A percentile compares a stretch with the other conserved stretches of the same genome.
Conservation (phyloP, 2,113 vertebrate genomes). For the Seriola dumerili region DNA sequence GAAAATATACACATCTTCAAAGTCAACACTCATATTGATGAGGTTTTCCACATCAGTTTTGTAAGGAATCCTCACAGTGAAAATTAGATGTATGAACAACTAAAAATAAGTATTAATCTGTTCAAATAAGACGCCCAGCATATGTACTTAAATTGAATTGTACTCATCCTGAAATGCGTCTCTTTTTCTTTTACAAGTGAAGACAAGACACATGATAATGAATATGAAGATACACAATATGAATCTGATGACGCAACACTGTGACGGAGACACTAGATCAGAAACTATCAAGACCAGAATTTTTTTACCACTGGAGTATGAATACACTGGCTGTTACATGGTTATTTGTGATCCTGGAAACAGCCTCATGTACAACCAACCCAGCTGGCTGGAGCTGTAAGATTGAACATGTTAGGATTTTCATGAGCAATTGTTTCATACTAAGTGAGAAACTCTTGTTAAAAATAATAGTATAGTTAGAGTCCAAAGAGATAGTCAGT, state of each 20-base stretch:
- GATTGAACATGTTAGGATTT: not conserved
- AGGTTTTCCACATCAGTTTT: not conserved
- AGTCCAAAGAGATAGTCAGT: not conserved
- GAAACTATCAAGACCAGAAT: not conserved
- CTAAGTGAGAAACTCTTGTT: not conserved
- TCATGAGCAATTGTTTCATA: constrained; percentile 2
- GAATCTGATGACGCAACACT: not conserved
- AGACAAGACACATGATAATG: not conserved
- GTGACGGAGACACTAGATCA: not conserved
- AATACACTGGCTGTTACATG: not conserved
- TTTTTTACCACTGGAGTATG: not conserved
- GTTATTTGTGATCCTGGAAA: not conserved
- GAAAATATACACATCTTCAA: not conserved
- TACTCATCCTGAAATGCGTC: too few species aligned
- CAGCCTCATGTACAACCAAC: not conserved
- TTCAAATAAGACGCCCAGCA: not conserved
- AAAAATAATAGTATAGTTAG: not conserved
- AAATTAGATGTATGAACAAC: not conserved
- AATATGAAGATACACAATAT: not conserved
- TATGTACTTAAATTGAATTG: not conserved
- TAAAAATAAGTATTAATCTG: not conserved
- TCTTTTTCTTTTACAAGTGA: not conserved
- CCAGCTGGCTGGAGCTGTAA: not conserved
- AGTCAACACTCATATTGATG: not conserved
- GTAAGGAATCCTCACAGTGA: not conserved